A percentile compares a stretch with the other conserved stretches of the same genome.
Conservation (phyloP, 1,140 invertebrate species). For the Leptonema lineaticorne region DNA sequence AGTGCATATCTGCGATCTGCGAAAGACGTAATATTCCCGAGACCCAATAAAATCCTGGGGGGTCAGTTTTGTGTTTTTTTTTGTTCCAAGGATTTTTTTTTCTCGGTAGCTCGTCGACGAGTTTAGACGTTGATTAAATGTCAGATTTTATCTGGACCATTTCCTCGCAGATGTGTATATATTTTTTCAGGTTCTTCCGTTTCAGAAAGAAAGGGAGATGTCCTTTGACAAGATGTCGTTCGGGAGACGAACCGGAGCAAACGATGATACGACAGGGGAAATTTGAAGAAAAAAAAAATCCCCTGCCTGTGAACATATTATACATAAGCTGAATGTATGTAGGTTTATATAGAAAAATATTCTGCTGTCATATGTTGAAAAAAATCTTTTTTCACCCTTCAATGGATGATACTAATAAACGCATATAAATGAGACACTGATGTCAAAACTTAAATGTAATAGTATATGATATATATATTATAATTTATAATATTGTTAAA, state of each 20-base stretch:
- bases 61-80: not conserved
- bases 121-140: slow-evolving; percentile 23
- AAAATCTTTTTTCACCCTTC: too few relatives aligned
- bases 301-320: too few relatives aligned
- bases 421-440: too few relatives aligned
- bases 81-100: not conserved
- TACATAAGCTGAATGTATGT: too few relatives aligned
- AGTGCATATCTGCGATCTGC: not conserved
- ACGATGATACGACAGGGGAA: slow-evolving; percentile 5
- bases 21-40: not conserved
- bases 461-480: too few relatives aligned
- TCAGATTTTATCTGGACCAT: slow-evolving; percentile 25
- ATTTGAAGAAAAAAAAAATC: too few relatives aligned
- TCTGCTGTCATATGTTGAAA: too few relatives aligned
- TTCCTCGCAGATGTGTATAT: not conserved
- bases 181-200: not conserved
- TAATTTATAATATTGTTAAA: too few relatives aligned
- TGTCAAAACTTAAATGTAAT: too few relatives aligned
- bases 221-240: slow-evolving; percentile 7
- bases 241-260: not conserved
- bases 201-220: too few relatives aligned
- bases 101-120: not conserved
- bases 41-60: not conserved
- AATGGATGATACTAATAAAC: too few relatives aligned
- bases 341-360: too few relatives aligned